A percentile compares a stretch with the other conserved stretches of the same genome.
Evolutionary conservation across 2,888 invertebrate genomes (phyloP).

Genomic region (Drepana falcataria): DNA sequence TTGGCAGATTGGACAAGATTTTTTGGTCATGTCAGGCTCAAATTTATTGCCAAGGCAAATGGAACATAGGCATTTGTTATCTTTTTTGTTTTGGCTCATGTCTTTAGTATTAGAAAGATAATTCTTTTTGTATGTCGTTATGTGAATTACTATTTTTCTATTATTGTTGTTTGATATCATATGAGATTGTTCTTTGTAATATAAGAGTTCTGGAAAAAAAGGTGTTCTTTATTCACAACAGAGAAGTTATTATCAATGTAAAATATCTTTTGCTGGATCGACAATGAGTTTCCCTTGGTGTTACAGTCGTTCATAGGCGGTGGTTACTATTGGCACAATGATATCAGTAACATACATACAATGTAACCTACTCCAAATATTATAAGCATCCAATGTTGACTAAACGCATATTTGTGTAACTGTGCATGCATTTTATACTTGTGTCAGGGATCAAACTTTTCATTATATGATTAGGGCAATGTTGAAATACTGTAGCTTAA

Average conservation of each 20-base stretch:
- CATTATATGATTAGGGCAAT: too few species aligned
- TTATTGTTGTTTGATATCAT: conserved; percentile 42
- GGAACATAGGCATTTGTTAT: conserved; percentile 44
- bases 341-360: too few species aligned
- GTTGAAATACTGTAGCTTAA: background rate
- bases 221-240: background rate
- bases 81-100: conserved; percentile 18
- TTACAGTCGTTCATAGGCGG: too few species aligned
- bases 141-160: conserved; percentile 44
- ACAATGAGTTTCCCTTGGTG: too few species aligned
- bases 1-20: conserved; percentile 37
- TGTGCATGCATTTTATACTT: too few species aligned
- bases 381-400: too few species aligned
- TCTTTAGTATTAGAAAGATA: conserved; percentile 3
- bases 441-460: too few species aligned
- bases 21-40: conserved; percentile 10
- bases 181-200: conserved; percentile 14
- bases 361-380: too few species aligned
- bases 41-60: conserved; percentile 44
- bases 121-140: conserved; percentile 41
- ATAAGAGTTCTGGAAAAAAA: conserved; percentile 12
- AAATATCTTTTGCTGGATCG: too few species aligned
- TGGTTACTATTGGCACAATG: too few species aligned
- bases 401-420: too few species aligned
- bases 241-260: background rate